Evolutionary conservation across 64 coral and sea anemone species (phyloP), one percentile per base, ranked within the genome.

Genomic region (Stichodactyla helianthus): DNA sequence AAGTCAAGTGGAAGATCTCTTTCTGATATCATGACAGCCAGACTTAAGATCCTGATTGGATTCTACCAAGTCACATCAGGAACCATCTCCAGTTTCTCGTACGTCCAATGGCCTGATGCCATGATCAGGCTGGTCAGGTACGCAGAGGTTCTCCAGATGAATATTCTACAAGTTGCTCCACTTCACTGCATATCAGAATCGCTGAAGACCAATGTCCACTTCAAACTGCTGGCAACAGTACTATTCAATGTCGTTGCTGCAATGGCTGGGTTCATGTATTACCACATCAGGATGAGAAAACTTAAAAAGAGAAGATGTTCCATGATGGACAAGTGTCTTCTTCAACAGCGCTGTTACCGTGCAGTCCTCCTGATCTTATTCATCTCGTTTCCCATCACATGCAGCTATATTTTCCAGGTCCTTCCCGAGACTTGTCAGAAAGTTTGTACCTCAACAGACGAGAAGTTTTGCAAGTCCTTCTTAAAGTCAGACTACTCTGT

Each of bases 51-150:
- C 31, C 28, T 89, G 20, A 85, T 93, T 20, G 80, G 86, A 14
- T 93, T 93, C 35, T 93, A 93, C 86, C 91, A 93, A 65, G 87
- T 93, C 6, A 85, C 86, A 16, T 61, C 86, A 5, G 91, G 82
- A 9, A 93, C 91, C 56, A 53, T 93, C 55, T 51, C 74, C 60
- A 86, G 78, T 31, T 93, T 93, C 86, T 82, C 57, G 31, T 93
- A 93, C 65, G 82, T 93, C 19, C 70, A 89, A 31, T 88, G 86
- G 86, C 91, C 91, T 12, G 53, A 22, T 14, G 68, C 78, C 7
- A 77, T 93, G 86, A 64, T 88, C 23, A 88, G 83, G 70, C 82
- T 93, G 53, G 82, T 79, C 12, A 59, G 77, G 26, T 93, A 93
- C 14, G 91, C 91, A 16, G 64, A 89, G 50, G 19, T 93, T 25